Base-by-base conservation (phyloP, 1,140 invertebrate genomes). In the Bombus soroeensis region DNA sequence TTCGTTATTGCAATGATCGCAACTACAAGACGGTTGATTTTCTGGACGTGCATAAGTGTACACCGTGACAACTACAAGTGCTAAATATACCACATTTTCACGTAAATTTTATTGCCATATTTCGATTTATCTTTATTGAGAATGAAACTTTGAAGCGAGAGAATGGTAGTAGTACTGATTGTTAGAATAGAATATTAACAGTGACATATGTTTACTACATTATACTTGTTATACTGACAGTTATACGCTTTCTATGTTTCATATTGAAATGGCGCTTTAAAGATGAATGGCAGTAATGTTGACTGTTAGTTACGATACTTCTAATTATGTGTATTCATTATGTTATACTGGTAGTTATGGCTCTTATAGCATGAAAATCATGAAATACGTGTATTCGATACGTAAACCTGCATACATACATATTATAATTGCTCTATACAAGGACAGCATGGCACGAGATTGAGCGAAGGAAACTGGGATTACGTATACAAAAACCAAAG, bases 1-100 rank as follows among this genome's bases (percentile, higher is more conserved):
- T 64, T 79, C 88, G 41, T 89, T 86, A 10, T 92, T 77, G 77
- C 94, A 95, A 81, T 93, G 83, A 75, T 92, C 87, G 84, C 94
- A 95, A 90, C 92, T 89, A 87, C 94, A 95, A 62, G 43, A 13
- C 39, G 53, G 12, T 28, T 62, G 41, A 25, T 73, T 41, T n/a
- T 89, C 71, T 43, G 64, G 8, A 2, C n/a, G 32, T 32, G 12
- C 28, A 25, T 18, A 32, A 12, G 8, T 6, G 53, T 41, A 10
- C 8, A 28, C 34, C 59, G 74, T 25, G 28, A 13, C n/a, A 43
- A 28, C 43, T 83, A 68, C 43, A 47, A 83, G 5, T 32, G 76
- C 81, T 83, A 22, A 68, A 76, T 32, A 75, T 47, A 76, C 6
- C 39, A 43, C 64, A 64, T 47, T 43, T 43, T 66, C 37, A 6